Conservation (phyloP, 2,888 invertebrate species). For the Oligia latruncula region DNA sequence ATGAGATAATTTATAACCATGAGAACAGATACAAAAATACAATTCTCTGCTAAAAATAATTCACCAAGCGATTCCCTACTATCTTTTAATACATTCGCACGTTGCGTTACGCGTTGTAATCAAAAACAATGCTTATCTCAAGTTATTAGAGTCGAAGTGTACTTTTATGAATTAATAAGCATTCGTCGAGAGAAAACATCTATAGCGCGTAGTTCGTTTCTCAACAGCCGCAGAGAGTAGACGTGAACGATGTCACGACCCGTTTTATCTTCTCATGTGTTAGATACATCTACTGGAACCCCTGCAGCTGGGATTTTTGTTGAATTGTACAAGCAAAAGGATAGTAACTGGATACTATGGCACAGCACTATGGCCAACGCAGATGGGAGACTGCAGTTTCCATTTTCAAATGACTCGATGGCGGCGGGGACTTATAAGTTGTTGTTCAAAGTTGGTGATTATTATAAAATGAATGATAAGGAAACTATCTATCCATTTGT, state of each 20-base stretch:
- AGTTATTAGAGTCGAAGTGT: slow-evolving; percentile 43
- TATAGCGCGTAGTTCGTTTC: slow-evolving; percentile 28
- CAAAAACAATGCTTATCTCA: slow-evolving; percentile 54
- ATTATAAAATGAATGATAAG: slow-evolving; percentile 91
- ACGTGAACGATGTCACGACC: slow-evolving; percentile 84
- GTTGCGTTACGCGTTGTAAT: slow-evolving; percentile 17
- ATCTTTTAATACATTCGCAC: slow-evolving; percentile 9
- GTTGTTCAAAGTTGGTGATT: slow-evolving; percentile 93
- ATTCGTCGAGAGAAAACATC: slow-evolving; percentile 43
- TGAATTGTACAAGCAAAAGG: slow-evolving; percentile 91
- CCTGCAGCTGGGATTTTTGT: slow-evolving; percentile 92
- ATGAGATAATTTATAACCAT: not conserved
- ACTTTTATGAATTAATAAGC: slow-evolving; percentile 24
- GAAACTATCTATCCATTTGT: slow-evolving; percentile 94
- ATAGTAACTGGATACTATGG: slow-evolving; percentile 92
- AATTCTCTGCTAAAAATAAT: slow-evolving; percentile 33
- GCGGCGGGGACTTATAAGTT: slow-evolving; percentile 93
- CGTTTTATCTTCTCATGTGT: slow-evolving; percentile 93
- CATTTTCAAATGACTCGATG: slow-evolving; percentile 91
- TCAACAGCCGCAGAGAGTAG: slow-evolving; percentile 26
- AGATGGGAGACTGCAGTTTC: slow-evolving; percentile 92
- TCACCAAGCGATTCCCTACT: not conserved
- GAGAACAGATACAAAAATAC: slow-evolving; percentile 11
- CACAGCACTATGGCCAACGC: slow-evolving; percentile 91
- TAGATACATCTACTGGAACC: slow-evolving; percentile 93